Conservation (phyloP, 2,113 vertebrate species). For the Pantherophis guttatus region DNA sequence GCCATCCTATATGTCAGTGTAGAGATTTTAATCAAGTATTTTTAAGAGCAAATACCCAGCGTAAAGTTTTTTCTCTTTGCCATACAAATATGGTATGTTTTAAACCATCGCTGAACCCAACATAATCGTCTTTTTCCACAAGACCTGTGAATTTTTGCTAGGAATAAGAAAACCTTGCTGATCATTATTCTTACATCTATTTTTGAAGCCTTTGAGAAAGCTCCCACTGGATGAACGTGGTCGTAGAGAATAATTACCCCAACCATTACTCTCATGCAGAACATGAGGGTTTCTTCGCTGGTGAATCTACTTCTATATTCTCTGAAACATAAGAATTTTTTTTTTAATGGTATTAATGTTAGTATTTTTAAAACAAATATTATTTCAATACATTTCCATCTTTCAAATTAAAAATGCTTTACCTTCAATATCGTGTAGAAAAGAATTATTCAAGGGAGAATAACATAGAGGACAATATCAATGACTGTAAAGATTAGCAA, state of each 20-base stretch:
- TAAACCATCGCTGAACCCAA: not conserved
- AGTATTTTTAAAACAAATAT: not conserved
- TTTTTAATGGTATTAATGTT: not conserved
- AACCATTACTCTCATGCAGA: conserved; percentile 99
- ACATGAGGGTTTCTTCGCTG: conserved; percentile 92
- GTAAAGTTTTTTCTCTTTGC: not conserved
- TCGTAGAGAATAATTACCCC: conserved; percentile 98
- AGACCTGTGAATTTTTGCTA: not conserved
- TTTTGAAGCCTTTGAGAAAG: conserved; percentile 97
- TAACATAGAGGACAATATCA: not conserved
- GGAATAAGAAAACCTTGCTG: not conserved
- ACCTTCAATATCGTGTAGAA: not conserved
- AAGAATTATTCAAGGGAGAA: not conserved
- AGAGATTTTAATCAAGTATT: not conserved
- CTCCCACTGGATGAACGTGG: conserved; percentile 95
- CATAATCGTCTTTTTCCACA: not conserved
- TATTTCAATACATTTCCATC: not conserved
- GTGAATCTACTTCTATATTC: conserved; percentile 95
- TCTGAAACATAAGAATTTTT: conserved; percentile 63
- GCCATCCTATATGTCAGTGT: not conserved
- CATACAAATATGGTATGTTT: not conserved
- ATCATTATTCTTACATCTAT: conserved; percentile 84
- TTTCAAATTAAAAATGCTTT: not conserved
- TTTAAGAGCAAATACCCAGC: not conserved
- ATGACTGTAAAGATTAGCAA: not conserved